Conservation (phyloP, 2,113 vertebrate genomes). For the Apteryx mantelli region DNA sequence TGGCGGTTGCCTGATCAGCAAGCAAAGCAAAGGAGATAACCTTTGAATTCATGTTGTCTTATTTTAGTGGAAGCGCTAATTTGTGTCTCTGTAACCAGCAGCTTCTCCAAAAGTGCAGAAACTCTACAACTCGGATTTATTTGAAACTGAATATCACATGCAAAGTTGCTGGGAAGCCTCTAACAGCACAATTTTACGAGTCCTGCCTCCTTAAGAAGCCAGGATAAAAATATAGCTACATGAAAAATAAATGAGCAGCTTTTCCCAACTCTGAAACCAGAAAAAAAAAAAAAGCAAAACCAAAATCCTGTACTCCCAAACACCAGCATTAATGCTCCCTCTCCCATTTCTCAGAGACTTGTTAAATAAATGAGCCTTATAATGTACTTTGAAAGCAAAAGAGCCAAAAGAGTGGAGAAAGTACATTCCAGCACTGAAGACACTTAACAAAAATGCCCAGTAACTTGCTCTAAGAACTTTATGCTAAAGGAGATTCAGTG, state of each 20-base stretch:
- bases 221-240: conserved; percentile 33
- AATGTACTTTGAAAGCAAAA: conserved; percentile 28
- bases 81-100: neutral
- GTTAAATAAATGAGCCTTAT: conserved; percentile 40
- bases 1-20: neutral
- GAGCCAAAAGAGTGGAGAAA: neutral
- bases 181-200: neutral
- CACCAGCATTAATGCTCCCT: neutral
- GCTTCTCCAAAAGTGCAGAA: neutral
- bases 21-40: neutral
- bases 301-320: conserved; percentile 1
- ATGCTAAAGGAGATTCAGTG: neutral
- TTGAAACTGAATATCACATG: neutral
- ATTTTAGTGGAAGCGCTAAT: neutral
- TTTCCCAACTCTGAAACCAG: conserved; percentile 38
- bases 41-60: neutral
- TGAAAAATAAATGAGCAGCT: conserved; percentile 67
- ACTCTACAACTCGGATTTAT: neutral
- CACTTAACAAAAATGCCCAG: neutral
- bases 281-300: conserved; percentile 10
- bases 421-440: neutral
- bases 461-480: neutral
- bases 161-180: neutral
- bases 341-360: neutral
- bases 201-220: conserved; percentile 28